Percentiles rank a stretch among this genome's conserved stretches.
Evolutionary conservation across 2,797 vertebrate genomes (phyloP).

Genomic region (Rachycentron canadum): DNA sequence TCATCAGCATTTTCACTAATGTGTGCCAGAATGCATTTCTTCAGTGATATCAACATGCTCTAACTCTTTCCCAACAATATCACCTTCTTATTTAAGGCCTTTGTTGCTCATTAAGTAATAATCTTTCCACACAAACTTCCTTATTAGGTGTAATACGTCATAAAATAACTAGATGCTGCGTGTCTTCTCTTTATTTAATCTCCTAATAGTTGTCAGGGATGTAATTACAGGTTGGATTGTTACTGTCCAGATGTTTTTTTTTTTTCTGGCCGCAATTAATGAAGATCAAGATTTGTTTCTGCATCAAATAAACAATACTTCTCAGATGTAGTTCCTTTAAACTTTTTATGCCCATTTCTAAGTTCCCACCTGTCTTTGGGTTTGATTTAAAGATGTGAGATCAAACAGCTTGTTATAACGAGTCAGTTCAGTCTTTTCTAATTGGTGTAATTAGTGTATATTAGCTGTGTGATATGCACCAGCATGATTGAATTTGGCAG

Average conservation of each 20-base stretch:
- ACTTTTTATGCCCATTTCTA: neutral
- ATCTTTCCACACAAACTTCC: neutral
- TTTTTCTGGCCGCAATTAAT: neutral
- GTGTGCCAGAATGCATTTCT: neutral
- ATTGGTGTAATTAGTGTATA: neutral
- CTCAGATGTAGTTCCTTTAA: conserved; percentile 13
- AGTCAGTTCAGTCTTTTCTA: neutral
- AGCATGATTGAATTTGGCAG: neutral
- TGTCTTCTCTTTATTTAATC: neutral
- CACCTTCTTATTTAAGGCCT: neutral
- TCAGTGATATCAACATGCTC: neutral
- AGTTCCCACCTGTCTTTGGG: neutral
- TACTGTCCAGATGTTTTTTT: neutral
- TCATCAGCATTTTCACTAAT: neutral
- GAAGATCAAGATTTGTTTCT: neutral
- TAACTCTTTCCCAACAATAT: neutral
- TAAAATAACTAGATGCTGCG: neutral
- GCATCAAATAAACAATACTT: conserved; percentile 13
- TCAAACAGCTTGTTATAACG: conserved; percentile 20
- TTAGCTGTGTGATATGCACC: neutral
- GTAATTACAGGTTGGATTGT: neutral
- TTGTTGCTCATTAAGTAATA: neutral
- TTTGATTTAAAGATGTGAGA: conserved; percentile 24
- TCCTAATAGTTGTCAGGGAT: neutral
- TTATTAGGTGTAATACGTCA: neutral